Base-by-base conservation (phyloP, 2,113 vertebrate genomes). In the Nymphicus hollandicus region DNA sequence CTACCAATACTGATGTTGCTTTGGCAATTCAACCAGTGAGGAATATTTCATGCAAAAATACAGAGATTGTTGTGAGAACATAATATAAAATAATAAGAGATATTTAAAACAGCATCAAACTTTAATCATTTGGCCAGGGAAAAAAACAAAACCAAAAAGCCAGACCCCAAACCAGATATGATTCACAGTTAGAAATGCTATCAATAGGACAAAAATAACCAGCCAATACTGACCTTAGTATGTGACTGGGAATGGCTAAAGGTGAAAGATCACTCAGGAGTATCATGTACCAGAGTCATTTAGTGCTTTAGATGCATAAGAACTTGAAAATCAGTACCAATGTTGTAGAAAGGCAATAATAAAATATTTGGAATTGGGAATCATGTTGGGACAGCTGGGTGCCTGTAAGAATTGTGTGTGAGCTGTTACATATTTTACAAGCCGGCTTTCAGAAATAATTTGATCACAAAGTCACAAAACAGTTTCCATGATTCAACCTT, bases 341-440 rank as follows among this genome's bases (percentile, higher is more conserved):
- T 78, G 58, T 33, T 77, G 76, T 90, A 53, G 41, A 88, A 94
- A 58, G 35, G 65, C 74, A 64, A 17, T 79, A 74, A 83, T 35
- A 49, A 95, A 93, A 80, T 70, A 81, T 33, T 89, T 89, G 22
- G 77, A 93, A 87, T 28, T 50, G 10, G 53, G 72, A 53, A 61
- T 58, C 24, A 15, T 50, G 5, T 35, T 81, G 70, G 68, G 76
- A 47, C 19, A 84, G 37, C 69, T 86, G 50, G 37, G 15, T 80
- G 66, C 39, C 77, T 89, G 0, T 15, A 84, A 89, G 68, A 87
- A 64, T 7, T 65, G 41, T 49, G 39, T 77, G 47, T 43, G 55
- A 97, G 63, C 35, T 86, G 56, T 77, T 96, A 52, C n/a, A 69
- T 94, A 90, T 90, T 92, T 70, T 78, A 66, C 25, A 71, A 83